Evolutionary conservation across 2,797 vertebrate species (phyloP).

Genomic region (Acipenser ruthenus): DNA sequence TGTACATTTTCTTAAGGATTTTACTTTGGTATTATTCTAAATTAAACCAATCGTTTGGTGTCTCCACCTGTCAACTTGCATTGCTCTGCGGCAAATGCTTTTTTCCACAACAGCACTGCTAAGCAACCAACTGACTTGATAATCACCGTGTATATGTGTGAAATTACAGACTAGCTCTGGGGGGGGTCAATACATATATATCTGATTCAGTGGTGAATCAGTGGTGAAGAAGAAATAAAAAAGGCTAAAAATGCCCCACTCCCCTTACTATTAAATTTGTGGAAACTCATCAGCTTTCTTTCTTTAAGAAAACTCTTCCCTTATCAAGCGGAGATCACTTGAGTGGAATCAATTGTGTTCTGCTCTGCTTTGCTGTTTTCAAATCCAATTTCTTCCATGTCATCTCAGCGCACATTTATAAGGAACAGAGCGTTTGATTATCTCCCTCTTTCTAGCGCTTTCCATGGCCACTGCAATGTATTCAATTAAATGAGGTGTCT

Average conservation of each 20-base stretch:
- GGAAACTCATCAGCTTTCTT: conserved; percentile 40
- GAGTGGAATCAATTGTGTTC: conserved; percentile 78
- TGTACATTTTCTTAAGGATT: too few species aligned
- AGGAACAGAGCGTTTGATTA: conserved; percentile 76
- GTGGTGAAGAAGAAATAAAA: conserved; percentile 38
- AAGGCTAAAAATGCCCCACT: conserved; percentile 38
- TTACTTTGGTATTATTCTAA: too few species aligned
- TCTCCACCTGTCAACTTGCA: too few species aligned
- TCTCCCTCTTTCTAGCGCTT: conserved; percentile 63
- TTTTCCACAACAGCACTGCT: too few species aligned
- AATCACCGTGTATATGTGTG: too few species aligned
- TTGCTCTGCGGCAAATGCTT: too few species aligned
- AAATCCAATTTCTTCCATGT: conserved; percentile 88
- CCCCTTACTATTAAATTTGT: conserved; percentile 32
- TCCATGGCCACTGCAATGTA: conserved; percentile 67
- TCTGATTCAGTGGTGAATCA: conserved; percentile 22
- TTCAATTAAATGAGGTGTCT: conserved; percentile 95
- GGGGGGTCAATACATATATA: too few species aligned
- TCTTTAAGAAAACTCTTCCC: conserved; percentile 45
- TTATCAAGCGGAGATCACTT: conserved; percentile 66
- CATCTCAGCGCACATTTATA: conserved; percentile 80
- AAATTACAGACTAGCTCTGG: too few species aligned
- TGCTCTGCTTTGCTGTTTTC: conserved; percentile 74
- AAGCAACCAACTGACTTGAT: too few species aligned
- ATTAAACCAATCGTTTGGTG: too few species aligned